Percentiles rank a stretch among this genome's conserved stretches.
Conservation (phyloP, 2,113 vertebrate species). For the Rutilus rutilus region DNA sequence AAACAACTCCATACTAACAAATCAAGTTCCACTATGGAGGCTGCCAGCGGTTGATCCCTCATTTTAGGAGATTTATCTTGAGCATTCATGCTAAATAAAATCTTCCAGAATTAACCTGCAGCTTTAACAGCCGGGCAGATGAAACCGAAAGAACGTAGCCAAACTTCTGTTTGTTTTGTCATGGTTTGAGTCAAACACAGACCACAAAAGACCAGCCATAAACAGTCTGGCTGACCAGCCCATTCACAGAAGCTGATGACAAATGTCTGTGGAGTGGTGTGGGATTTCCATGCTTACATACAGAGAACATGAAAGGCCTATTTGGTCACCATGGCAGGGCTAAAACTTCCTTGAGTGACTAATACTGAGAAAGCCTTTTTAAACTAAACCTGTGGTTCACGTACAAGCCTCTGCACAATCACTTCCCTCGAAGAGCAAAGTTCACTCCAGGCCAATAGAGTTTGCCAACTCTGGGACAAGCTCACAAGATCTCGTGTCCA, state of each 20-base stretch:
- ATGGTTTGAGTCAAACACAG: neutral
- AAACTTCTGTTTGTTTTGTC: neutral
- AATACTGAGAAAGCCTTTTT: neutral
- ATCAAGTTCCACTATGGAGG: neutral
- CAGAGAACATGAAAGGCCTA: neutral
- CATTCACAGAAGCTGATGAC: conserved; percentile 24
- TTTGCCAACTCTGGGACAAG: neutral
- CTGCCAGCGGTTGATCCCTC: neutral
- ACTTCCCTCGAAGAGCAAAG: conserved; percentile 10
- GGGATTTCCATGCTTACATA: conserved; percentile 42
- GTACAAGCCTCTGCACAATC: neutral
- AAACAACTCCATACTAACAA: neutral
- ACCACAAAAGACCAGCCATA: neutral
- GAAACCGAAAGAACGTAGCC: neutral
- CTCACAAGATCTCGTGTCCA: neutral
- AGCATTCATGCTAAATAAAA: neutral
- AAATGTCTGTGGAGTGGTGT: neutral
- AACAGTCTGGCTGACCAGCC: neutral
- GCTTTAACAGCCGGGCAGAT: neutral
- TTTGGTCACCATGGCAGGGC: neutral
- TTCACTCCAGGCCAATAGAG: neutral
- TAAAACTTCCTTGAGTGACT: conserved; percentile 36
- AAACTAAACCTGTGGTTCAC: neutral
- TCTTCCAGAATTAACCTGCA: neutral
- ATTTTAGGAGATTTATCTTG: neutral